These are phyloP conservation scores for Esperia sulphurella DNA, from an alignment of 2,888 invertebrate genomes.

Conservation along the genomic window DNA sequence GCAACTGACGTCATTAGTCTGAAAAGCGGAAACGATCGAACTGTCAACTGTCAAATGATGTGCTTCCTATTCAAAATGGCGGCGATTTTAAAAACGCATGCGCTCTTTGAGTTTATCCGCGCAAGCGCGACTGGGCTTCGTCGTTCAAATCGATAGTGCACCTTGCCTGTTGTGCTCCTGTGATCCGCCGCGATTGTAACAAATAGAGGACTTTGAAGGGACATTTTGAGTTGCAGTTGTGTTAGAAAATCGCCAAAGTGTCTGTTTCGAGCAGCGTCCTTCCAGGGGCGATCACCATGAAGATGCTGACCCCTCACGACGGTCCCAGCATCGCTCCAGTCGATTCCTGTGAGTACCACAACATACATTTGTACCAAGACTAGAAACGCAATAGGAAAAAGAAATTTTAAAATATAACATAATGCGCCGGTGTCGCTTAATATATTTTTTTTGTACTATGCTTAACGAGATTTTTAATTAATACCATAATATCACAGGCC, in stretches of 20 bases:
- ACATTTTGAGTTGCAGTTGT: constrained; percentile 38
- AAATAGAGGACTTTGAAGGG: constrained; percentile 19
- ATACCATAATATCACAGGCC: no score
- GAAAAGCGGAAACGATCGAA: constrained; percentile 28
- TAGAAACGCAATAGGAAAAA: no score
- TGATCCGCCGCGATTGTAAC: constrained; percentile 36
- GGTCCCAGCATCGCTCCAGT: constrained; percentile 81
- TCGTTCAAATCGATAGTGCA: constrained; percentile 65
- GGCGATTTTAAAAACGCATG: constrained; percentile 20
- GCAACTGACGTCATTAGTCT: constrained; percentile 18
- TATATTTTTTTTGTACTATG: no score
- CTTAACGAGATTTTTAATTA: no score
- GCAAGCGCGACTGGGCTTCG: constrained; percentile 47
- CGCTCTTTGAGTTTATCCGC: constrained; percentile 21
- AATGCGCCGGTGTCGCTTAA: no score
- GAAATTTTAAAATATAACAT: no score
- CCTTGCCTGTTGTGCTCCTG: constrained; percentile 69
- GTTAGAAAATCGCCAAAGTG: constrained; percentile 56
- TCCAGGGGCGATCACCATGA: constrained; percentile 66
- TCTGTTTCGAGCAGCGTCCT: constrained; percentile 68
- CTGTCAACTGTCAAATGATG: constrained; percentile 67
- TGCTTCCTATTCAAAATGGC: constrained; percentile 38
- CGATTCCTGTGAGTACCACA: constrained; percentile 60
- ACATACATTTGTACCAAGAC: constrained; percentile 4
- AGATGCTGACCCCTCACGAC: constrained; percentile 74